Evolutionary conservation across 2,888 invertebrate genomes (phyloP).

Genomic region (Teleiodes luculella): DNA sequence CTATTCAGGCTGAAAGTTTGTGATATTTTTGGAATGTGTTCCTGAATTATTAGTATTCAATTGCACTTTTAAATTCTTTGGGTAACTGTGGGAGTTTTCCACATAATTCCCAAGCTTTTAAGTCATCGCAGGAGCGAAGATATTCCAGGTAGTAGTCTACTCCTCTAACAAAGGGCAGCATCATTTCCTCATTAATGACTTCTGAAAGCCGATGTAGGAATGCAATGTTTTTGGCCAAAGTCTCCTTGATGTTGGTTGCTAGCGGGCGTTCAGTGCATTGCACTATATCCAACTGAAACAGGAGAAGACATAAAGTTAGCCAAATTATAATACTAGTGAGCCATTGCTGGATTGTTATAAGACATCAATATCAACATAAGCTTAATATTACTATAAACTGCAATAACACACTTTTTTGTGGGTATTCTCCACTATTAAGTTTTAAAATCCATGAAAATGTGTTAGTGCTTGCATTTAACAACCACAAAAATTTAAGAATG

Average conservation of each 20-base stretch:
- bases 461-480: too few species aligned
- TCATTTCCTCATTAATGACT: constrained; percentile 65
- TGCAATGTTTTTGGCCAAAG: constrained; percentile 63
- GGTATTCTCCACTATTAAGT: too few species aligned
- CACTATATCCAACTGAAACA: constrained; percentile 68
- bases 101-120: constrained; percentile 70
- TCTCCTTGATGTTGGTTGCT: constrained; percentile 57
- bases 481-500: too few species aligned
- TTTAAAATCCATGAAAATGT: too few species aligned
- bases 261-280: constrained; percentile 68
- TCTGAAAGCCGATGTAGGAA: constrained; percentile 67
- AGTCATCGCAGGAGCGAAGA: constrained; percentile 65
- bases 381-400: too few species aligned
- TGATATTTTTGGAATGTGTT: not conserved
- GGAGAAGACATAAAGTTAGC: too few species aligned
- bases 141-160: constrained; percentile 66
- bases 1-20: not conserved
- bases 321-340: not conserved
- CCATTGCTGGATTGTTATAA: too few species aligned
- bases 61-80: constrained; percentile 68
- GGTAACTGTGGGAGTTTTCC: constrained; percentile 65
- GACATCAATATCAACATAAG: too few species aligned
- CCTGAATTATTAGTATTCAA: constrained; percentile 58
- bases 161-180: constrained; percentile 65
- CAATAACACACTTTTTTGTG: too few species aligned